A percentile compares a stretch with the other conserved stretches of the same genome.
These are phyloP conservation scores for Philaethria dido DNA, from an alignment of 2,888 invertebrate species.

Conservation along the genomic window DNA sequence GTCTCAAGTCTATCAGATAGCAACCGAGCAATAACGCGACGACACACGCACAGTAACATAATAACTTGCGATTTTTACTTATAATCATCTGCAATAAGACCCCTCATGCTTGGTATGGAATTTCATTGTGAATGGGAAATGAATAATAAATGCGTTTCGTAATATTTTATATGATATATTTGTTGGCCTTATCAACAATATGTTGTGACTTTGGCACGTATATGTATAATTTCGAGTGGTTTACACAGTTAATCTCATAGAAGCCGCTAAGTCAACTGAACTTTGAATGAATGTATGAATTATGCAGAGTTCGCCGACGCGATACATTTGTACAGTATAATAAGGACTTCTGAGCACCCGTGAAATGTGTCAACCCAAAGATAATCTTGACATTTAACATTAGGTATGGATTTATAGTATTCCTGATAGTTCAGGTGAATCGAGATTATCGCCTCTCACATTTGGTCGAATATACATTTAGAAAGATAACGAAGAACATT, in stretches of 20 bases:
- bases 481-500: not conserved
- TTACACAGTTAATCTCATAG: slow-evolving; percentile 3
- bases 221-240: not conserved
- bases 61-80: slow-evolving; percentile 65
- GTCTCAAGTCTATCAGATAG: slow-evolving; percentile 66
- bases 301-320: slow-evolving; percentile 10
- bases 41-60: slow-evolving; percentile 58
- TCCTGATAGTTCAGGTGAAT: not conserved
- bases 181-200: not conserved
- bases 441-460: not conserved
- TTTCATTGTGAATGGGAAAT: slow-evolving; percentile 1
- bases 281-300: slow-evolving; percentile 25
- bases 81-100: slow-evolving; percentile 71
- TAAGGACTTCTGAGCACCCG: not conserved
- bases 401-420: not conserved
- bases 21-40: slow-evolving; percentile 58
- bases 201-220: not conserved
- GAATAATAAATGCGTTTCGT: not conserved
- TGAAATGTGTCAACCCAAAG: slow-evolving; percentile 6
- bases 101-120: slow-evolving; percentile 7
- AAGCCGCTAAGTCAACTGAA: slow-evolving; percentile 15
- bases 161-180: not conserved
- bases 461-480: not conserved
- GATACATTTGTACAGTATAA: slow-evolving; percentile 12
- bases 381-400: slow-evolving; percentile 19